These are phyloP conservation scores for Cyanistes caeruleus DNA, from an alignment of 2,113 vertebrate genomes.

Conservation along the genomic window DNA sequence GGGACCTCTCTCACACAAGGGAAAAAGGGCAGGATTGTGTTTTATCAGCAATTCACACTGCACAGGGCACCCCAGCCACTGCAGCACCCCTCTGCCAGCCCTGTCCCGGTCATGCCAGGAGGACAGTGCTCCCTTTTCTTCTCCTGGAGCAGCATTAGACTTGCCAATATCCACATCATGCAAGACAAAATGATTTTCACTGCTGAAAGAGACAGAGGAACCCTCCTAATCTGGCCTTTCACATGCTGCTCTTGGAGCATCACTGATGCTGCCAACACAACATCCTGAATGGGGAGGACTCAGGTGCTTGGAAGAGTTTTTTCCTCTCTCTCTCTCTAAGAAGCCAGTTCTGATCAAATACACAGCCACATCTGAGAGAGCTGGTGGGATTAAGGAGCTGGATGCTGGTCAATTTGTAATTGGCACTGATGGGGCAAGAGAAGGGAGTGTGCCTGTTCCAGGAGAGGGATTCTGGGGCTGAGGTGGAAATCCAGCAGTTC, in stretches of 20 bases:
- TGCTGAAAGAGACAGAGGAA: not conserved
- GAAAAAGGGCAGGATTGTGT: not conserved
- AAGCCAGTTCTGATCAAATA: not conserved
- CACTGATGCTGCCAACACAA: not conserved
- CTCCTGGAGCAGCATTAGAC: fast-evolving
- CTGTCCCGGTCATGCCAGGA: too few species aligned
- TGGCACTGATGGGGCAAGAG: not conserved
- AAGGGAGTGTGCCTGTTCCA: not conserved
- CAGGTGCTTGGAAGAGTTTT: not conserved
- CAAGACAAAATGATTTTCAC: not conserved
- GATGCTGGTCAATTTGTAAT: not conserved
- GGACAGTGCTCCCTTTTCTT: not conserved
- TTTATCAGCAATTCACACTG: not conserved
- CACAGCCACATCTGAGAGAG: not conserved
- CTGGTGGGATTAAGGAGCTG: not conserved
- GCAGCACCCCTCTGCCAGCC: not conserved
- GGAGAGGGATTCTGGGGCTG: not conserved
- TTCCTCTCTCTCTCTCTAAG: not conserved
- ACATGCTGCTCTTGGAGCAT: not conserved
- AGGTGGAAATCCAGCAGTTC: not conserved
- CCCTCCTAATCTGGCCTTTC: not conserved
- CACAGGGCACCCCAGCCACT: fast-evolving
- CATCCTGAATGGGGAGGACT: not conserved
- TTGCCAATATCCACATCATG: not conserved
- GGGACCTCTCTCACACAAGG: not conserved